A percentile compares a stretch with the other conserved stretches of the same genome.
These are phyloP conservation scores for Danaus melanippus DNA, from an alignment of 1,140 invertebrate genomes.

Conservation along the genomic window DNA sequence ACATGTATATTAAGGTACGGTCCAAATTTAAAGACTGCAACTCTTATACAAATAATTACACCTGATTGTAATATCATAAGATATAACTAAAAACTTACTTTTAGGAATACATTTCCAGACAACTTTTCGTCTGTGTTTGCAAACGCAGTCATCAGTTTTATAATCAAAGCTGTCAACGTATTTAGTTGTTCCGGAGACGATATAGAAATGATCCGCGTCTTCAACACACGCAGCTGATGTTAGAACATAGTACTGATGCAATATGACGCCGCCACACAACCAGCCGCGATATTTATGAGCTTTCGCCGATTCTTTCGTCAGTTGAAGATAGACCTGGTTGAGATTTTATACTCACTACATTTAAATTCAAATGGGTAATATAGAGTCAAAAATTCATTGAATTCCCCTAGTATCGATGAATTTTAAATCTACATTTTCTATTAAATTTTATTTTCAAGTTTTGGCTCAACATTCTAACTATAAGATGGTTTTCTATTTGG, in stretches of 20 bases:
- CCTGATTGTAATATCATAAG: too few relatives aligned
- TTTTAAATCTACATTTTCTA: too few relatives aligned
- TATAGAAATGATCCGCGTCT: slow-evolving; percentile 60
- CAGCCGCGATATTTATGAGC: slow-evolving; percentile 59
- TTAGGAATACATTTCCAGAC: slow-evolving; percentile 67
- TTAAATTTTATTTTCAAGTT: too few relatives aligned
- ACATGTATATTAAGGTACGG: too few relatives aligned
- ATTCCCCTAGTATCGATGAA: too few relatives aligned
- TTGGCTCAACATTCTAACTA: too few relatives aligned
- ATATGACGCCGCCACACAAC: slow-evolving; percentile 59
- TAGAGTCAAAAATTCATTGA: too few relatives aligned
- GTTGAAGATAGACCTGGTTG: slow-evolving; percentile 52
- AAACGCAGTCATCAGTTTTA: slow-evolving; percentile 51
- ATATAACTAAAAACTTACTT: slow-evolving; percentile 37
- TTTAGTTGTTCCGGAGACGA: slow-evolving; percentile 58
- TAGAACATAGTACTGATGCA: slow-evolving; percentile 44
- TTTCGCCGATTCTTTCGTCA: slow-evolving; percentile 59
- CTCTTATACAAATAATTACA: too few relatives aligned
- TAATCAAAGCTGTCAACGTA: slow-evolving; percentile 60
- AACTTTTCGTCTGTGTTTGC: slow-evolving; percentile 52
- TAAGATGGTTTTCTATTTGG: too few relatives aligned
- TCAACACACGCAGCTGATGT: slow-evolving; percentile 63
- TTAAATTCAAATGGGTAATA: too few relatives aligned
- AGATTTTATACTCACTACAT: neutral
- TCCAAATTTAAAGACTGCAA: too few relatives aligned